Conservation (phyloP, 2,113 vertebrate species). For the Coreoperca whiteheadi region DNA sequence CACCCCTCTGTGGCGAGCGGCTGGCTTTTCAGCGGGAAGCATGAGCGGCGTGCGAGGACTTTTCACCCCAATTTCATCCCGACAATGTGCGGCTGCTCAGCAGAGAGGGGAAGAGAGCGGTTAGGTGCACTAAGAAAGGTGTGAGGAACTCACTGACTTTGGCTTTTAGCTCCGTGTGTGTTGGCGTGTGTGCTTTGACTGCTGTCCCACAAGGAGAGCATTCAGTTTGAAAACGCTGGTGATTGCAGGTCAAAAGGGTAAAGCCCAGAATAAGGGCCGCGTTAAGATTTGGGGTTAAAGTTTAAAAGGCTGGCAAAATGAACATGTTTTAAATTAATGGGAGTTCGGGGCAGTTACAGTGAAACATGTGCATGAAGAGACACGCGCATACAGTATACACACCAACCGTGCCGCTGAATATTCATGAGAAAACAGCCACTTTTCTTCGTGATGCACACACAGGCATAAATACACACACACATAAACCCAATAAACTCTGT, state of each 20-base stretch:
- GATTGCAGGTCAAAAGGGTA: conserved; percentile 47
- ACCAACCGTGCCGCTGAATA: conserved; percentile 52
- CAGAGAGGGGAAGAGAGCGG: conserved; percentile 21
- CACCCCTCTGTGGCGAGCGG: conserved; percentile 60
- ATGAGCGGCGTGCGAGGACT: conserved; percentile 44
- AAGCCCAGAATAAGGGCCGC: conserved; percentile 8
- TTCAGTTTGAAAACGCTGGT: neutral
- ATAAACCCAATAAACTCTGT: conserved; percentile 71
- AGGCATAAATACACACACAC: conserved; percentile 55
- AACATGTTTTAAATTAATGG: conserved; percentile 46
- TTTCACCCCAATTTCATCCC: conserved; percentile 75
- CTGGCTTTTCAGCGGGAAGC: conserved; percentile 55
- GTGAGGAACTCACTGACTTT: conserved; percentile 65
- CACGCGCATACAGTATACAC: neutral
- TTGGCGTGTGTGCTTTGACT: neutral
- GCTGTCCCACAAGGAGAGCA: conserved; percentile 1
- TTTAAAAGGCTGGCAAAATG: conserved; percentile 49
- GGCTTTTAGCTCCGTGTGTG: conserved; percentile 43
- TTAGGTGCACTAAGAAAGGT: conserved; percentile 40
- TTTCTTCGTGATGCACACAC: conserved; percentile 3
- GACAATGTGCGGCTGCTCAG: conserved; percentile 50
- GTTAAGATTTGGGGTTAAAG: conserved; percentile 38
- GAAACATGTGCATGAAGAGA: neutral
- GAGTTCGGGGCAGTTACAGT: conserved; percentile 23
- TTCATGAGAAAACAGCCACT: conserved; percentile 14